phyloP scores from a whole-genome alignment of 2,113 vertebrate species.

The Benthochromis sp. region DNA sequence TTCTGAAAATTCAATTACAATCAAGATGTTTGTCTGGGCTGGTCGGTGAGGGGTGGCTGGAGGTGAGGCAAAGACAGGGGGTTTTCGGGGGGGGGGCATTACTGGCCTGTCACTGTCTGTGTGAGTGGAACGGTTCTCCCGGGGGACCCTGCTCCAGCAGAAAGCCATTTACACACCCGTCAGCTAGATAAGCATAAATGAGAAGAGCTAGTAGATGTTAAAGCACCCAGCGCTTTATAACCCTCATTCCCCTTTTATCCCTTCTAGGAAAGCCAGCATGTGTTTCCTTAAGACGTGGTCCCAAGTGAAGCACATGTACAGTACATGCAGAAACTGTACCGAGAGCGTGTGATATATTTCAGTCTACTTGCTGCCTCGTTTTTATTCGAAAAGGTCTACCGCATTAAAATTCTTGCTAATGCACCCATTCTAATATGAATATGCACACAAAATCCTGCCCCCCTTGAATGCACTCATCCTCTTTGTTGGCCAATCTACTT shows the following conservation, averaged over 20 bases:
- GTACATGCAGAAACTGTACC: neutral
- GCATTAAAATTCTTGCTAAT: neutral
- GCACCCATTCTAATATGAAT: neutral
- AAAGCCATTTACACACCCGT: constrained; percentile 62
- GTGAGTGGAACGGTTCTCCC: constrained; percentile 39
- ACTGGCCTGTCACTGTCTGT: constrained; percentile 48
- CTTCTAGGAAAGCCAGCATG: neutral
- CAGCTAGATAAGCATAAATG: constrained; percentile 52
- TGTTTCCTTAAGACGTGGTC: neutral
- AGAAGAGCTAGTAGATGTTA: constrained; percentile 35
- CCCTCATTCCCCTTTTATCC: neutral
- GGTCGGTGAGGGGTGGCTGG: constrained; percentile 3
- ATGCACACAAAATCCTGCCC: neutral
- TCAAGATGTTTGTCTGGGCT: constrained; percentile 67
- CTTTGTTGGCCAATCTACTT: neutral
- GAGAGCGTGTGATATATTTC: neutral
- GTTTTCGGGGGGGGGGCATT: constrained; percentile 6
- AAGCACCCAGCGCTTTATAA: constrained; percentile 9
- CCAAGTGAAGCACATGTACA: neutral
- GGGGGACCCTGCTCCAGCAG: constrained; percentile 45
- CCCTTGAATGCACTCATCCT: neutral
- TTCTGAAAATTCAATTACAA: constrained; percentile 77
- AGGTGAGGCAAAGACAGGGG: neutral
- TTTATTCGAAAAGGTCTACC: neutral
- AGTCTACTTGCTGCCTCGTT: neutral